A percentile compares a stretch with the other conserved stretches of the same genome.
Evolutionary conservation across 1,140 invertebrate genomes (phyloP).

Genomic region (Nasonia vitripennis): DNA sequence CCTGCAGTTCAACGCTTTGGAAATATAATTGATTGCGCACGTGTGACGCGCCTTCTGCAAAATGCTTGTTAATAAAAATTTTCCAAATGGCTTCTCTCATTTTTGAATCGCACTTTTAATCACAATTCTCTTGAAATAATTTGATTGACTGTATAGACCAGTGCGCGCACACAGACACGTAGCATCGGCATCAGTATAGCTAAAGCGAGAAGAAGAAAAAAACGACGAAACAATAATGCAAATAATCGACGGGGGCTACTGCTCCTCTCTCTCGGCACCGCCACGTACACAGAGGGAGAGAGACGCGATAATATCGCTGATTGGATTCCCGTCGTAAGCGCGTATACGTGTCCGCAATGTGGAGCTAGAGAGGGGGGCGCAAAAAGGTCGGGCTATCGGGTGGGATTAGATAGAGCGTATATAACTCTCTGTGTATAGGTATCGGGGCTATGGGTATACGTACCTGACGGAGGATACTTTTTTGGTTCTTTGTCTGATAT

Average conservation of each 20-base stretch:
- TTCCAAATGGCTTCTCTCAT: too few species aligned
- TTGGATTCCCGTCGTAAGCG: constrained; percentile 6
- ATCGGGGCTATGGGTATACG: background rate
- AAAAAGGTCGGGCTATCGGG: background rate
- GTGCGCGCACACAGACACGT: background rate
- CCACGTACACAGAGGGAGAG: background rate
- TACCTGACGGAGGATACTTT: background rate
- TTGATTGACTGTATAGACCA: too few species aligned
- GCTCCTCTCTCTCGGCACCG: background rate
- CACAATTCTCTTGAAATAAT: too few species aligned
- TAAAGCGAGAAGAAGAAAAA: background rate
- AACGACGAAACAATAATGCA: background rate
- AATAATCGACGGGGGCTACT: background rate
- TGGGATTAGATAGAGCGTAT: background rate
- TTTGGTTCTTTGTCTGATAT: background rate
- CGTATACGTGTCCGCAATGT: constrained; percentile 9
- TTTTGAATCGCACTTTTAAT: too few species aligned
- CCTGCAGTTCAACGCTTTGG: too few species aligned
- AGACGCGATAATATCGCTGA: constrained; percentile 8
- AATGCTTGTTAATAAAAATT: too few species aligned
- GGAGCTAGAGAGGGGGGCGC: background rate
- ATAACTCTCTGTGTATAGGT: background rate
- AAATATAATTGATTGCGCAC: too few species aligned
- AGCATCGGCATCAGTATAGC: background rate
- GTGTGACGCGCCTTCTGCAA: too few species aligned